phyloP scores from a whole-genome alignment of 2,113 vertebrate species.

The Taurulus bubalis region DNA sequence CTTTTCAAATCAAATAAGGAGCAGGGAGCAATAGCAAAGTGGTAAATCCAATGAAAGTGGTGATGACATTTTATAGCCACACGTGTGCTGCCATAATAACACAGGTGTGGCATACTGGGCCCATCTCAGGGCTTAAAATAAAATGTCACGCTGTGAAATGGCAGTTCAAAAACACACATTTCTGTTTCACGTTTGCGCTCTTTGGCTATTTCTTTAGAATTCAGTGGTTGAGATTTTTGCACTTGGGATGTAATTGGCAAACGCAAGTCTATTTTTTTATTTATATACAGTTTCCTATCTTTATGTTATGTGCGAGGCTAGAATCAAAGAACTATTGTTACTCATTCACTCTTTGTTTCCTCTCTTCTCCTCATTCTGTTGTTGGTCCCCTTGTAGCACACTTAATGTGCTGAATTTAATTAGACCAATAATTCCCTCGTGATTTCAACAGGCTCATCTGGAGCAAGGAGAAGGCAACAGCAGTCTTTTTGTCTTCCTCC shows the following conservation, averaged over 20 bases:
- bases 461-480: constrained; percentile 65
- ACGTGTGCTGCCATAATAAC: background rate
- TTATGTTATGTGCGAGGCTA: background rate
- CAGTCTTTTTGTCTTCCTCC: constrained; percentile 30
- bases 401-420: constrained; percentile 75
- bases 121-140: background rate
- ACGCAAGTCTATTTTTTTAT: background rate
- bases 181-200: background rate
- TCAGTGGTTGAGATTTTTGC: background rate
- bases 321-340: background rate
- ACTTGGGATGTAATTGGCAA: background rate
- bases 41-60: background rate
- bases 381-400: constrained; percentile 38
- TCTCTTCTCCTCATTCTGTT: constrained; percentile 1
- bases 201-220: background rate
- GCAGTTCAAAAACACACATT: background rate
- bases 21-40: background rate
- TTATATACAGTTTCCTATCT: background rate
- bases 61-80: background rate
- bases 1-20: background rate
- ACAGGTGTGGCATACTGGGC: background rate
- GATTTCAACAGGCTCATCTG: constrained; percentile 72
- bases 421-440: constrained; percentile 75
- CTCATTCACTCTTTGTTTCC: background rate
- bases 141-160: background rate